Percentiles rank a stretch among this genome's conserved stretches.
These are phyloP conservation scores for Pogonus chalceus DNA, from an alignment of 1,140 invertebrate genomes.

Conservation along the genomic window DNA sequence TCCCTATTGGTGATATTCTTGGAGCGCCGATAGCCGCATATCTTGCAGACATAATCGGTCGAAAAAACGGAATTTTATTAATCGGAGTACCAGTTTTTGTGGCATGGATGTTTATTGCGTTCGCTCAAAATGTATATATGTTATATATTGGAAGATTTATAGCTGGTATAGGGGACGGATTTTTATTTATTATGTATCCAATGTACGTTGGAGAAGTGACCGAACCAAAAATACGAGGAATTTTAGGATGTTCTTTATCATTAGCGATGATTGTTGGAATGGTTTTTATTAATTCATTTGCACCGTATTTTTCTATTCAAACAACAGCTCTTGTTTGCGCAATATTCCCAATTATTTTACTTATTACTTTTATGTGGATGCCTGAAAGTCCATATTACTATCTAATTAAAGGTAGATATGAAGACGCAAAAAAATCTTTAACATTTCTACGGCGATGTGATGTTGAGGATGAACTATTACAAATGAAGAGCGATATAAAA, in stretches of 20 bases:
- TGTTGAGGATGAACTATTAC: not conserved
- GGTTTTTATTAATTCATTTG: slow-evolving; percentile 34
- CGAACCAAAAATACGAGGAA: slow-evolving; percentile 20
- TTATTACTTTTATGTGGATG: slow-evolving; percentile 27
- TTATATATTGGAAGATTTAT: slow-evolving; percentile 29
- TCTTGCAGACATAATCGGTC: slow-evolving; percentile 22
- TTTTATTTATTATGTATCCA: slow-evolving; percentile 3
- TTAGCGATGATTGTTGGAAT: slow-evolving; percentile 37
- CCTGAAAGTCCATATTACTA: slow-evolving; percentile 36
- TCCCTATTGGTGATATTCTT: slow-evolving; percentile 14
- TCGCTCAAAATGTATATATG: slow-evolving; percentile 9
- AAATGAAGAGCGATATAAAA: not conserved
- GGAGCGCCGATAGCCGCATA: slow-evolving; percentile 14
- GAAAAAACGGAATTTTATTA: slow-evolving; percentile 14
- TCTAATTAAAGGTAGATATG: slow-evolving; percentile 12
- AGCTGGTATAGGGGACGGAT: slow-evolving; percentile 12
- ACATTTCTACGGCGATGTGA: slow-evolving; percentile 12
- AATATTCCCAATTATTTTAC: slow-evolving; percentile 35
- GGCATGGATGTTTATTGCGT: slow-evolving; percentile 15
- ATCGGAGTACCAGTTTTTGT: slow-evolving; percentile 10
- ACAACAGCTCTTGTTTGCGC: slow-evolving; percentile 38
- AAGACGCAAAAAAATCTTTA: slow-evolving; percentile 13
- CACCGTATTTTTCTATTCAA: slow-evolving; percentile 35
- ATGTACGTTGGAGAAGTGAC: slow-evolving; percentile 17
- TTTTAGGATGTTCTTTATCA: slow-evolving; percentile 32